Evolutionary conservation across 2,888 invertebrate species (phyloP).

Genomic region (Rugalucina vietnamica): DNA sequence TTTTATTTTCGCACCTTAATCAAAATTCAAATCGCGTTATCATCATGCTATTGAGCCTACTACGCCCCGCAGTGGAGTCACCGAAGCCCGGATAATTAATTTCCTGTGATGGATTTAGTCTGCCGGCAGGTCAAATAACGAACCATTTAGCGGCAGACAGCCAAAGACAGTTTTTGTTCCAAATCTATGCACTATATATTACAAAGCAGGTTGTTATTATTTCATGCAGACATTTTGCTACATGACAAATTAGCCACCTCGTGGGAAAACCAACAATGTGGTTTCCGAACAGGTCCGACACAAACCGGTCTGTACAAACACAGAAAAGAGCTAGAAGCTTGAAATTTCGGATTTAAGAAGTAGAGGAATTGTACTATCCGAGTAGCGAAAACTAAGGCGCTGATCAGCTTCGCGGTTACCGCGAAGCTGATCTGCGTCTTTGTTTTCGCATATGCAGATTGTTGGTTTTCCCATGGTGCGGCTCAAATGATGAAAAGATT

Average conservation of each 20-base stretch:
- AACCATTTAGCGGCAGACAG: neutral
- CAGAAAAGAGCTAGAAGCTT: too few species aligned
- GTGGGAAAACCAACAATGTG: too few species aligned
- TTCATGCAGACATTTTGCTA: conserved; percentile 42
- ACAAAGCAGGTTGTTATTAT: neutral
- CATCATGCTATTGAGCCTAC: conserved; percentile 34
- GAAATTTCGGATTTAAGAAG: too few species aligned
- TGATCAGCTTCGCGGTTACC: too few species aligned
- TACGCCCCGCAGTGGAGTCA: conserved; percentile 32
- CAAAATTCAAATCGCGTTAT: conserved; percentile 36
- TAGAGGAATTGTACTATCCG: too few species aligned
- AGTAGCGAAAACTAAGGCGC: too few species aligned
- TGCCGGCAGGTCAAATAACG: conserved; percentile 56
- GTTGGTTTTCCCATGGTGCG: too few species aligned
- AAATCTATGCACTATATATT: neutral
- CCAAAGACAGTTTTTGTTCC: conserved; percentile 33
- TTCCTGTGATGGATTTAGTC: conserved; percentile 49
- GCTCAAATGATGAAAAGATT: conserved; percentile 37
- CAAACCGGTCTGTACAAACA: too few species aligned
- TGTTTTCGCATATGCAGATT: too few species aligned
- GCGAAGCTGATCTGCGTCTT: too few species aligned
- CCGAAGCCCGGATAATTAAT: conserved; percentile 45
- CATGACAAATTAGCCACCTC: too few species aligned
- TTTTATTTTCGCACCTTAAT: conserved; percentile 29
- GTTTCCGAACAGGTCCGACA: too few species aligned